Evolutionary conservation across 2,797 vertebrate genomes (phyloP), one percentile per base, ranked within the genome.

Genomic region (Danio albolineatus): DNA sequence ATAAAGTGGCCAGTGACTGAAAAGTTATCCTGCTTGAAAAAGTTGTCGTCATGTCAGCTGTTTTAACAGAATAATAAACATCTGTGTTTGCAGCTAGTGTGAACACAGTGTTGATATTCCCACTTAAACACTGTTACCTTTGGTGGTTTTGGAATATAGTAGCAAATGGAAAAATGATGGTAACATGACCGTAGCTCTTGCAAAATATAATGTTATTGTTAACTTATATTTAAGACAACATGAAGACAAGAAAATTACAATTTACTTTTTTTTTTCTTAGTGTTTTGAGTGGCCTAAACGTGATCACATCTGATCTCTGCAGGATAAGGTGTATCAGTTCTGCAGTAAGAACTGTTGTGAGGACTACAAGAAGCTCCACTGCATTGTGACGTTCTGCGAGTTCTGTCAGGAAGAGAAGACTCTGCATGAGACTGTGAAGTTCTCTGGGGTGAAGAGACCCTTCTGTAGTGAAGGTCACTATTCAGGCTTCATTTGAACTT

Each of bases 371-470:
- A 99, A 98, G 88, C 94, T 99, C 44, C 97, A 99, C 87, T 99
- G 97, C 90, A 98, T 99, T 73, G 97, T 99, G 86, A 98, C 96
- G 0, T 96, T 96, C 90, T 99, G 98, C 73, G 97, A 99, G 92
- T 96, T 96, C 90, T 99, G 98, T 89, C 98, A 99, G 87, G 98
- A 99, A 86, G 98, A 99, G 91, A 99, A 98, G 92, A 99, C 97
- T 0, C 93, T 99, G 48, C 96, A 99, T 8, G 97, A 98, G 90
- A 96, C 95, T 2, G 95, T 97, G 87, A 96, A 97, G 91, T 97
- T 98, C 93, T 99, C 98, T 54, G 98, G 97, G 36, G 94, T 98
- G 88, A 99, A 96, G 92, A 96, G 92, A 85, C 96, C 97, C 14
- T 99, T 99, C 92, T 99, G 98, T 91, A 99, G 98, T 76, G 98